Evolutionary conservation across 1,140 invertebrate species (phyloP), one percentile per base, ranked within the genome.

Genomic region (Drosophila albomicans): DNA sequence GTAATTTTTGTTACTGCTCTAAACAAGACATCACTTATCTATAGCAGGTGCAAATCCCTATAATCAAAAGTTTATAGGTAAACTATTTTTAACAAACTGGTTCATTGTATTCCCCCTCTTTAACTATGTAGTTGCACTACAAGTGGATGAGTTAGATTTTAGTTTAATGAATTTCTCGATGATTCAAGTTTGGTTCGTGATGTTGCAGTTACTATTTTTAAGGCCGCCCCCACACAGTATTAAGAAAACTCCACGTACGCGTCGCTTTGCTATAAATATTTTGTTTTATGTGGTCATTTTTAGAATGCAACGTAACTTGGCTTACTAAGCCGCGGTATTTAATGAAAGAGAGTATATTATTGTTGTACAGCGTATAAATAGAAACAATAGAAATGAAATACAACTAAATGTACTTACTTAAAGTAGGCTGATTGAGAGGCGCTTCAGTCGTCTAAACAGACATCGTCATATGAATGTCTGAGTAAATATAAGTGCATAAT

Each of bases 151-250:
- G 68, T 57, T 20, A 10, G 63, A 66, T 58, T 75, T 87, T 58
- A 82, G 74, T 79, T 88, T 62, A 79, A 87, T 87, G 79, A 71
- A 65, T 65, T 75, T 71, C 78, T 28, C 8, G 41, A 43, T 32
- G 30, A 38, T 38, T 38, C 35, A 38, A 38, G 8, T 3, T 8
- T 38, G 7, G 10, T 38, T 10, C 35, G 6, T 62, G 25, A 59
- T 63, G 49, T 57, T 79, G 41, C 43, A 62, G 48, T 41, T 54
- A 13, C 41, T 62, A 7, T 20, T 20, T 64, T 67, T 49, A n/a
- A 16, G 13, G 56, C 66, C 81, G 54, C 61, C 58, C 67, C 77
- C 81, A 70, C 68, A 2, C 1, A 7, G 35, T 10, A 32, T 2
- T 38, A 10, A 38, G 35, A 38, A 10, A 25, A 25, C 20, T 38